phyloP scores from a whole-genome alignment of 2,797 vertebrate species.

The Paedocypris micromegethes region DNA sequence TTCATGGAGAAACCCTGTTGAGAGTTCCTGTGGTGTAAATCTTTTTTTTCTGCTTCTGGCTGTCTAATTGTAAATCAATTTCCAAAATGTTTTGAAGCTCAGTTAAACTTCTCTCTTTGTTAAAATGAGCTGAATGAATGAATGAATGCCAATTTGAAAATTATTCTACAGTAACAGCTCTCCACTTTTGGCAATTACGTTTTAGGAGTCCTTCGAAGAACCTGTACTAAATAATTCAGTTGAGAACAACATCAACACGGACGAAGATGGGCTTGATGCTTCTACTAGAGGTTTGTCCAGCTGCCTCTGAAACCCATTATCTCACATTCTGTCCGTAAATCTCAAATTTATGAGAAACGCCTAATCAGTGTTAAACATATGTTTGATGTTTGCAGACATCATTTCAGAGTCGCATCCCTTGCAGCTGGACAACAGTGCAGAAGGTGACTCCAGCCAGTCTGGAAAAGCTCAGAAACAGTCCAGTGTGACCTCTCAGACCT shows the following conservation, averaged over 20 bases:
- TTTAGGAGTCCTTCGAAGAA: conserved; percentile 79
- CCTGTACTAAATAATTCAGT: conserved; percentile 62
- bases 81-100: no score
- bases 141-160: no score
- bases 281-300: conserved; percentile 72
- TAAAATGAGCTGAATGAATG: no score
- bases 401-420: conserved; percentile 75
- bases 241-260: conserved; percentile 69
- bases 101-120: no score
- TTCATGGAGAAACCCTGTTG: no score
- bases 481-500: not conserved
- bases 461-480: conserved; percentile 58
- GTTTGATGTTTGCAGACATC: conserved; percentile 59
- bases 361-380: not conserved
- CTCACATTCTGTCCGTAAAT: conserved; percentile 6
- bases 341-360: not conserved
- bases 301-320: conserved; percentile 1
- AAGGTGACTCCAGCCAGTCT: conserved; percentile 45
- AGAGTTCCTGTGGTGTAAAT: no score
- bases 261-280: conserved; percentile 67
- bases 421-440: conserved; percentile 72
- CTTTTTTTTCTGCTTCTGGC: no score
- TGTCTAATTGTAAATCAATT: no score
- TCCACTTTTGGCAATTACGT: not conserved
- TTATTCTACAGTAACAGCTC: no score